Evolutionary conservation across 2,888 invertebrate genomes (phyloP), one percentile per base, ranked within the genome.

Genomic region (Apamea sordens): DNA sequence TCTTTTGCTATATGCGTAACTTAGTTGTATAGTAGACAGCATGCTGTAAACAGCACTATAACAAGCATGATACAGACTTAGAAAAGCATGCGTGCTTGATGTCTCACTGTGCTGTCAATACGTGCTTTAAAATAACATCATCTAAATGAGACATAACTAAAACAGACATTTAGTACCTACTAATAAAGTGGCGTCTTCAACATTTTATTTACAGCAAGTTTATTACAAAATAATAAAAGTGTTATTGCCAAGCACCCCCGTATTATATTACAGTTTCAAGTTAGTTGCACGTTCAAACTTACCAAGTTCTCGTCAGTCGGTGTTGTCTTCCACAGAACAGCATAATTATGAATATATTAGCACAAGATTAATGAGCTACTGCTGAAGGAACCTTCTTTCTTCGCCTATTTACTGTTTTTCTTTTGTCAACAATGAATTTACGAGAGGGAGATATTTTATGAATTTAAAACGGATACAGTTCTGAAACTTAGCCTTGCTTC

Each of bases 281-380:
- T 79, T 24, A 53, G 79, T 63, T 68, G 32, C 53, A 63, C 15
- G 50, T 59, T 56, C 2, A 41, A 74, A 75, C 63, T 84, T 44
- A 4, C 15, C 72, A 65, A 79, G 80, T 61, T 41, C 80, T 18
- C 71, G 74, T 79, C 73, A 73, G 53, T 65, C 69, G 53, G 79
- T 28, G 83, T 84, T 84, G 83, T 75, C 72, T 80, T 32, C 71
- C 69, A 53, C 59, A 53, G 74, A 59, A 76, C 73, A 85, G 82
- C 84, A 82, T 73, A 84, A 84, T 84, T 86, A 84, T 84, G 84
- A 84, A 84, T 84, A 85, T 82, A 84, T 84, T 86, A 84, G 82
- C 77, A 53, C 86, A 73, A 82, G 86, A 84, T 86, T 76, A 86
- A 86, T 77, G 82, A 84, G 77, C 77, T 36, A 11, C 36, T 36